Evolutionary conservation across 2,888 invertebrate genomes (phyloP).

Genomic region (Iselma pallidipennis): DNA sequence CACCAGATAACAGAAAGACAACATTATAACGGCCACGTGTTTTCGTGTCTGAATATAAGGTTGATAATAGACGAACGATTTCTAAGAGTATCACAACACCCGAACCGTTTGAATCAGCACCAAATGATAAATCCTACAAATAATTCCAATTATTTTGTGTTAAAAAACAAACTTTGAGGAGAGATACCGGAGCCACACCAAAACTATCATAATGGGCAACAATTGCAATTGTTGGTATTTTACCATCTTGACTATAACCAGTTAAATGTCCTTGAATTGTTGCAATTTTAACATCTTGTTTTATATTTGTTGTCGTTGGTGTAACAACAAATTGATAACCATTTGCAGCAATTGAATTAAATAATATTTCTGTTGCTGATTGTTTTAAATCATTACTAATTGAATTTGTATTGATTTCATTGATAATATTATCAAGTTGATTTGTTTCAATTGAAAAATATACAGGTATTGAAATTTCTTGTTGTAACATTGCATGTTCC

Average conservation of each 20-base stretch:
- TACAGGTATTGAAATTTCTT: constrained; percentile 82
- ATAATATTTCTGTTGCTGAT: constrained; percentile 81
- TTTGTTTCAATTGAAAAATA: constrained; percentile 82
- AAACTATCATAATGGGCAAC: constrained; percentile 94
- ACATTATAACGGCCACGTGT: constrained; percentile 77
- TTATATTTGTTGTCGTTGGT: constrained; percentile 70
- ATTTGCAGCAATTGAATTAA: constrained; percentile 88
- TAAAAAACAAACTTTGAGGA: constrained; percentile 4
- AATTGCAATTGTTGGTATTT: constrained; percentile 80
- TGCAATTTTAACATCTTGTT: constrained; percentile 81
- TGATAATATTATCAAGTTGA: constrained; percentile 74
- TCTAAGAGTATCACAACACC: constrained; percentile 88
- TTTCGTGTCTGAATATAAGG: constrained; percentile 75
- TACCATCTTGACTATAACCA: constrained; percentile 70
- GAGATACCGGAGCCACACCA: constrained; percentile 80
- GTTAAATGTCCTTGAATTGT: constrained; percentile 83
- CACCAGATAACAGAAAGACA: constrained; percentile 87
- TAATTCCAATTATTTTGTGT: not conserved
- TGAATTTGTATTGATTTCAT: constrained; percentile 72
- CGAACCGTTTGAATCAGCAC: constrained; percentile 92
- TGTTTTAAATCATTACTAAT: constrained; percentile 71
- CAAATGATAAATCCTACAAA: constrained; percentile 78
- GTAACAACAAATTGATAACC: constrained; percentile 92
- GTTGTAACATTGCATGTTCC: constrained; percentile 80
- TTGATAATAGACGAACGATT: constrained; percentile 84